Percentiles rank a stretch among this genome's conserved stretches.
Conservation (phyloP, 2,113 vertebrate genomes). For the Marmota monax region DNA sequence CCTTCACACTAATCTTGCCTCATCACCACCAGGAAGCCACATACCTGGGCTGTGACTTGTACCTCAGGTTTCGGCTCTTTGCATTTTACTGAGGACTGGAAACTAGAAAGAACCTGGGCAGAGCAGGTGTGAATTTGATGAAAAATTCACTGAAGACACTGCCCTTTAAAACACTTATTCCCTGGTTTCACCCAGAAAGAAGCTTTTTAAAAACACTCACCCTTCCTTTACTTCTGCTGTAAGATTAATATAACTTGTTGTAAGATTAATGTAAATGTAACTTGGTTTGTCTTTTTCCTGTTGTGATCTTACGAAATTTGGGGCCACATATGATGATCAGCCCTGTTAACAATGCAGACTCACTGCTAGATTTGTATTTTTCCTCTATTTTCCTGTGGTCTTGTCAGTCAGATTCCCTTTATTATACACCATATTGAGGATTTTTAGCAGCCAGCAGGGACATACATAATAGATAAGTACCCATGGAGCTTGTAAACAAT, state of each 20-base stretch:
- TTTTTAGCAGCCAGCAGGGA: not conserved
- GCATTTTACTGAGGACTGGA: not conserved
- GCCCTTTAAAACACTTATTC: conserved; percentile 36
- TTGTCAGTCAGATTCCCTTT: not conserved
- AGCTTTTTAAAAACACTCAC: not conserved
- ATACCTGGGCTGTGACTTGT: not conserved
- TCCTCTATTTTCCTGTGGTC: not conserved
- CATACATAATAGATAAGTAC: not conserved
- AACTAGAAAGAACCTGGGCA: not conserved
- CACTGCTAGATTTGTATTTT: not conserved
- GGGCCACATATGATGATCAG: not conserved
- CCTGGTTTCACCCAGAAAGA: conserved; percentile 20
- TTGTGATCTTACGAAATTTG: not conserved
- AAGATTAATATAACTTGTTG: not conserved
- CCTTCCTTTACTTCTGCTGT: not conserved
- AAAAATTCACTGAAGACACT: not conserved
- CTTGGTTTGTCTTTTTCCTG: not conserved
- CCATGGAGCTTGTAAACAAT: not conserved
- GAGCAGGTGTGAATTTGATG: not conserved
- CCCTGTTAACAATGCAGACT: not conserved
- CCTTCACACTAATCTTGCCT: not conserved
- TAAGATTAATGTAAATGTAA: not conserved
- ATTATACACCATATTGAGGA: not conserved
- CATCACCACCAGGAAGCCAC: not conserved
- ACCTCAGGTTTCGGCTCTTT: not conserved